These are phyloP conservation scores for Morinoia aosen DNA, from an alignment of 2,888 invertebrate genomes.

Conservation along the genomic window DNA sequence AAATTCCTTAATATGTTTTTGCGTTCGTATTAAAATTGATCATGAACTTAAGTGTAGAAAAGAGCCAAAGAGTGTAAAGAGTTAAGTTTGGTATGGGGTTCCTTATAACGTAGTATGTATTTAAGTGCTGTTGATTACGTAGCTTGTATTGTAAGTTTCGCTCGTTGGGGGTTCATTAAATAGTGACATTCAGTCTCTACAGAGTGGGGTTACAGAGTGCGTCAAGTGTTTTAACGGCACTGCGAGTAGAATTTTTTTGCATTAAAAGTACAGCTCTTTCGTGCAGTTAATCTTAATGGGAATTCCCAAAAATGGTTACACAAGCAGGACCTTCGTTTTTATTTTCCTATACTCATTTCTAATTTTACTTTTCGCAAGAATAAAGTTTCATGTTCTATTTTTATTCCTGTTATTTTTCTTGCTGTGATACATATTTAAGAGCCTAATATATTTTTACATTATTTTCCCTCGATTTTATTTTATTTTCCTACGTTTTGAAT, in stretches of 20 bases:
- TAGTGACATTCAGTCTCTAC: neutral
- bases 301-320: neutral
- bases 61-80: neutral
- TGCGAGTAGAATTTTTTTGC: neutral
- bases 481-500: constrained; percentile 18
- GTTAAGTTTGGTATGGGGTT: neutral
- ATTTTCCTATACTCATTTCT: neutral
- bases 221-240: neutral
- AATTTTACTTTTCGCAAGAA: neutral
- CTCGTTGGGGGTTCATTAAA: neutral
- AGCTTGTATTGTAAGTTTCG: neutral
- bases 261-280: no score
- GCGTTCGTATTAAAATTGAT: neutral
- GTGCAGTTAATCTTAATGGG: neutral
- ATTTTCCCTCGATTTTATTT: constrained; percentile 13
- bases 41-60: neutral
- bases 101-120: neutral
- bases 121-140: neutral
- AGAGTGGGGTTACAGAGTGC: neutral
- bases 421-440: constrained; percentile 45
- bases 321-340: neutral
- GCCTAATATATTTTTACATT: constrained; percentile 44
- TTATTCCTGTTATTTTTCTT: constrained; percentile 30
- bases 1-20: neutral
- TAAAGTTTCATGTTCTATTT: constrained; percentile 17